Base-by-base conservation (phyloP, 37 sponge, comb jelly and placozoan species). In the Haliclona indistincta region DNA sequence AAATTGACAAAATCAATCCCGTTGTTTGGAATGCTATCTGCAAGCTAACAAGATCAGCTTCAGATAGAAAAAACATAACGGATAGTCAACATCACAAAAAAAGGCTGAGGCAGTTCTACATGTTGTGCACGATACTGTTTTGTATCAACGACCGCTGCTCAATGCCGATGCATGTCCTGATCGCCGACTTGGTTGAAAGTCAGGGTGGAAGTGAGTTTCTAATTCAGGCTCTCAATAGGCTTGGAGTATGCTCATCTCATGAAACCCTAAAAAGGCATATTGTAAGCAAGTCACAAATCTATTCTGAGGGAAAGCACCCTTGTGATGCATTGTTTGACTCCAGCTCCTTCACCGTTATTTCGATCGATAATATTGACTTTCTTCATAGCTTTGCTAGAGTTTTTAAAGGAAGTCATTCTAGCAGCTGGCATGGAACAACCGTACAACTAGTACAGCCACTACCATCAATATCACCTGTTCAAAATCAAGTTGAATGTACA, bases 361-460 rank as follows among this genome's bases (percentile, higher is more conserved):
- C 75, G 7, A 32, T 25, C 10, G 73, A 72, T 25, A 74, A 74
- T 34, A 43, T 74, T 37, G 75, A 74, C 45, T 74, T 74, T 39
- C 4, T 74, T 15, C 75, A 74, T 47, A 61, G 63, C 29, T 74
- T 28, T 74, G 75, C 75, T 35, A 23, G 63, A 36, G 63, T 61
- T 25, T 74, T 43, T 34, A 4, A 47, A 28, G 75, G 75, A 13
- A 74, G 38, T 22, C 42, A 37, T 20, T 4, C 3, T 6, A 40
- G 25, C 7, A 60, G 63, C 25, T 74, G 75, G 73, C 73, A 72
- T 72, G 73, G 73, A 26, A 71, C 72, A 33, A 71, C 72, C 1
- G 54, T 71, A 47, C 75, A 74, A 40, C n/a, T 32, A 28, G 75
- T 61, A 13, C 62, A 74, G 26, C 75, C 75, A n/a, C 63, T 43